Conservation (phyloP, 1,140 invertebrate species). For the Phthorimaea operculella region DNA sequence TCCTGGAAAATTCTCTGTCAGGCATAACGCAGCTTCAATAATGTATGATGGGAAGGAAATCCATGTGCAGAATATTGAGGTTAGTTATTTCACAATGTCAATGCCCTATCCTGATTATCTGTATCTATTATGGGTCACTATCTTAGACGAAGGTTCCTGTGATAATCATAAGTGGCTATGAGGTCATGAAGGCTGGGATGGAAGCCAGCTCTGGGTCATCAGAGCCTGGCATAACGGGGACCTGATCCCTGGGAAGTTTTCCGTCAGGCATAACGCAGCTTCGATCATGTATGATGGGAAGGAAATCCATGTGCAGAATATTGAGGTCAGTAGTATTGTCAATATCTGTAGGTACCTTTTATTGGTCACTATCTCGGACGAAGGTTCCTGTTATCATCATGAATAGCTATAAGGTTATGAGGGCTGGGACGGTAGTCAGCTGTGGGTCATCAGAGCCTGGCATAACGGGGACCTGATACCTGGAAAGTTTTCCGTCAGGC, state of each 20-base stretch:
- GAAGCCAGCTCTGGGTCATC: slow-evolving; percentile 76
- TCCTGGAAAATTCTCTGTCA: slow-evolving; percentile 71
- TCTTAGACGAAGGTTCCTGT: too few species aligned
- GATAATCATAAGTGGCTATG: too few species aligned
- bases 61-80: too few species aligned
- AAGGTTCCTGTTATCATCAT: too few species aligned
- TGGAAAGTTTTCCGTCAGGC: slow-evolving; percentile 70
- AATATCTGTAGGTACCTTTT: too few species aligned
- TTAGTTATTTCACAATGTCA: too few species aligned
- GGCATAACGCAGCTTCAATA: slow-evolving; percentile 60
- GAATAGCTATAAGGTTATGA: too few species aligned
- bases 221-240: slow-evolving; percentile 74
- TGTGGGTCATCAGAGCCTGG: slow-evolving; percentile 69
- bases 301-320: slow-evolving; percentile 72
- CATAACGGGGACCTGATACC: slow-evolving; percentile 74
- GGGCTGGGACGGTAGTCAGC: slow-evolving; percentile 70
- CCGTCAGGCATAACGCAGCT: slow-evolving; percentile 65
- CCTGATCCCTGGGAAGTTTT: slow-evolving; percentile 71
- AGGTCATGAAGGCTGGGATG: slow-evolving; percentile 66
- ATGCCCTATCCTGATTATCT: too few species aligned
- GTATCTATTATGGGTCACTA: too few species aligned
- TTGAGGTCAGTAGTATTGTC: slow-evolving; percentile 70
- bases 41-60: too few species aligned
- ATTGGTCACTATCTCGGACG: too few species aligned
- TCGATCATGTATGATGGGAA: slow-evolving; percentile 72